Percentiles rank a stretch among this genome's conserved stretches.
phyloP scores from a whole-genome alignment of 2,113 vertebrate species.

The Propithecus coquereli region DNA sequence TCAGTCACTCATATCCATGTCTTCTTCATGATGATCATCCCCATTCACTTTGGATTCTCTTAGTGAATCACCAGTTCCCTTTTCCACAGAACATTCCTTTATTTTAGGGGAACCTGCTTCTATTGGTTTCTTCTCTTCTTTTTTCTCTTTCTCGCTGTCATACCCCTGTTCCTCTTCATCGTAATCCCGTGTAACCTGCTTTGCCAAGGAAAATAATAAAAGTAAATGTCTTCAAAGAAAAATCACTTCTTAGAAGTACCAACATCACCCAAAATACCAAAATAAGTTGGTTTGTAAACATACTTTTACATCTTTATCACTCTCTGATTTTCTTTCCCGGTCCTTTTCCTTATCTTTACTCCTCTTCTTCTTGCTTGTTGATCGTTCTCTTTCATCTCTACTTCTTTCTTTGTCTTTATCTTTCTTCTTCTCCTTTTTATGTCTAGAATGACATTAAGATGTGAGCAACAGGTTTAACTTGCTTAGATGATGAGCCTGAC shows the following conservation, averaged over 20 bases:
- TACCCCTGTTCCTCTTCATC: constrained; percentile 99
- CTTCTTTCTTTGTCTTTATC: constrained; percentile 94
- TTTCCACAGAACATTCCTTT: constrained; percentile 82
- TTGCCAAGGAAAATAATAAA: constrained; percentile 71
- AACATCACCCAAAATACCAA: neutral
- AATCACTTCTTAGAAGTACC: neutral
- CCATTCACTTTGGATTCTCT: constrained; percentile 95
- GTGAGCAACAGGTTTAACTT: neutral
- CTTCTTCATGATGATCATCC: constrained; percentile 96
- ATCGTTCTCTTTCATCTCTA: constrained; percentile 91
- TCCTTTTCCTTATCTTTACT: constrained; percentile 97
- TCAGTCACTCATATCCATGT: constrained; percentile 99
- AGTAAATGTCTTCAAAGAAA: constrained; percentile 61
- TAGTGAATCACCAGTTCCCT: constrained; percentile 77
- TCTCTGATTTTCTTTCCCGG: constrained; percentile 92
- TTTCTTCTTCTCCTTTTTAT: constrained; percentile 99
- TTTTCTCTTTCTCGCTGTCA: constrained; percentile 94
- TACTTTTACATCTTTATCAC: constrained; percentile 98
- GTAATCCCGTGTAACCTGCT: constrained; percentile 98
- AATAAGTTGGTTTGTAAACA: constrained; percentile 64
- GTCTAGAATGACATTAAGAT: constrained; percentile 76
- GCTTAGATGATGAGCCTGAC: neutral
- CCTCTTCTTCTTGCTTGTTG: constrained; percentile 94
- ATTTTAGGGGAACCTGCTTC: constrained; percentile 87
- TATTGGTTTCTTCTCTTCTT: constrained; percentile 85